These are phyloP conservation scores for Albula goreensis DNA, from an alignment of 2,113 vertebrate genomes.

Conservation along the genomic window DNA sequence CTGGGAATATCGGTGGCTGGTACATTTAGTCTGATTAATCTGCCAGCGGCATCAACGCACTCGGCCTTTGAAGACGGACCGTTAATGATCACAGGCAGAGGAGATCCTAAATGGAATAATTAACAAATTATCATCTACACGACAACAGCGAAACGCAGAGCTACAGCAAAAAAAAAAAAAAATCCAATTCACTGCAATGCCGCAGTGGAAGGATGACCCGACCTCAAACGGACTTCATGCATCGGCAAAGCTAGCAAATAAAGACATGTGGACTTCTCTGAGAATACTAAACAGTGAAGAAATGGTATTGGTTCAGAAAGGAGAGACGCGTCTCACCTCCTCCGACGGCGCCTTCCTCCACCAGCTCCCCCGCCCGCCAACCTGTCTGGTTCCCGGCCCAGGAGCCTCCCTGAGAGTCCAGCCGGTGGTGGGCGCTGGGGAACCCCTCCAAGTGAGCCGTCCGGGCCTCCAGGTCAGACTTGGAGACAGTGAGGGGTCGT, in stretches of 20 bases:
- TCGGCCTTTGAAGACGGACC: background rate
- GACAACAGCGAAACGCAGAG: background rate
- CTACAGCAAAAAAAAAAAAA: background rate
- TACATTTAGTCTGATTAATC: background rate
- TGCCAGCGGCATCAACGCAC: background rate
- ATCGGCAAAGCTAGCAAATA: no score
- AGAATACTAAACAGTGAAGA: no score
- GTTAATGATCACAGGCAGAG: background rate
- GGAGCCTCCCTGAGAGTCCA: conserved; percentile 71
- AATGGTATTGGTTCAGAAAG: no score
- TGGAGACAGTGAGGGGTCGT: conserved; percentile 78
- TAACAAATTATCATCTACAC: background rate
- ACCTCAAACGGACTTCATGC: no score
- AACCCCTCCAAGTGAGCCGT: conserved; percentile 61
- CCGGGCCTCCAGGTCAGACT: conserved; percentile 84
- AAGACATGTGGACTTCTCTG: no score
- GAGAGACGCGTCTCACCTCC: conserved; percentile 70
- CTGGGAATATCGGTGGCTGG: background rate
- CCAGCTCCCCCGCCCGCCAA: conserved; percentile 73
- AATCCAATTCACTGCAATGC: no score
- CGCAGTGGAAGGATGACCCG: no score
- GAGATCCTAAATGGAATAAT: conserved; percentile 26
- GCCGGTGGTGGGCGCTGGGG: conserved; percentile 63
- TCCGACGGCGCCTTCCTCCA: conserved; percentile 82
- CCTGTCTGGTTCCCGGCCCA: conserved; percentile 79